A percentile compares a stretch with the other conserved stretches of the same genome.
phyloP scores from a whole-genome alignment of 2,888 invertebrate genomes.

The Laothoe populi region DNA sequence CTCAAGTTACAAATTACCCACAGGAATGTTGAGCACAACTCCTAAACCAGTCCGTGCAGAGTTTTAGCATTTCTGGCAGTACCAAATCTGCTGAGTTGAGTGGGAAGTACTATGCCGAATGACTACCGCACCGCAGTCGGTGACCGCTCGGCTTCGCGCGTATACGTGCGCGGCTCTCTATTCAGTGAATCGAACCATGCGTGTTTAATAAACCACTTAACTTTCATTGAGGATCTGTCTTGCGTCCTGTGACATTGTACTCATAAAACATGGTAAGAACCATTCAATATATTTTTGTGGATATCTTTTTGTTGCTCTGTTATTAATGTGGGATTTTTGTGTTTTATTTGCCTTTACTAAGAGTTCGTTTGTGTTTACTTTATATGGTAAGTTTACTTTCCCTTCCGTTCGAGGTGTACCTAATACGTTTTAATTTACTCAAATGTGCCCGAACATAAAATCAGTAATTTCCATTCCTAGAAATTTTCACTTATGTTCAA shows the following conservation, averaged over 20 bases:
- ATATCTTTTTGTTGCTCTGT: background rate
- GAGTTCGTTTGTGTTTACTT: background rate
- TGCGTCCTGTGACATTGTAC: constrained; percentile 30
- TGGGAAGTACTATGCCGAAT: constrained; percentile 27
- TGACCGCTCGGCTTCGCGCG: constrained; percentile 54
- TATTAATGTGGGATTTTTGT: background rate
- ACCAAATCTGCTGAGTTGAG: constrained; percentile 1
- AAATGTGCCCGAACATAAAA: background rate
- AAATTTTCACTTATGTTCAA: constrained; percentile 6
- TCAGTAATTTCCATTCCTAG: background rate
- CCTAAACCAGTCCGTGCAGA: constrained; percentile 12
- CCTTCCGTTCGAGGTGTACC: background rate
- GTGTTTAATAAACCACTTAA: constrained; percentile 73
- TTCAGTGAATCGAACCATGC: constrained; percentile 32
- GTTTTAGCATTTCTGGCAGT: background rate
- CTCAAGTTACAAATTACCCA: constrained; percentile 7
- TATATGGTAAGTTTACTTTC: background rate
- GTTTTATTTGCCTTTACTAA: background rate
- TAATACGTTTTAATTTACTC: background rate
- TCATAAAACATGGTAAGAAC: constrained; percentile 38
- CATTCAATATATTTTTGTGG: background rate
- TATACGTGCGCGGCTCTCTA: constrained; percentile 55
- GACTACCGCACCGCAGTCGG: constrained; percentile 58
- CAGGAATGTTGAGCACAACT: constrained; percentile 7
- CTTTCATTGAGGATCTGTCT: constrained; percentile 41